Conservation (phyloP, 2,113 vertebrate species). For the Chloebia gouldiae region DNA sequence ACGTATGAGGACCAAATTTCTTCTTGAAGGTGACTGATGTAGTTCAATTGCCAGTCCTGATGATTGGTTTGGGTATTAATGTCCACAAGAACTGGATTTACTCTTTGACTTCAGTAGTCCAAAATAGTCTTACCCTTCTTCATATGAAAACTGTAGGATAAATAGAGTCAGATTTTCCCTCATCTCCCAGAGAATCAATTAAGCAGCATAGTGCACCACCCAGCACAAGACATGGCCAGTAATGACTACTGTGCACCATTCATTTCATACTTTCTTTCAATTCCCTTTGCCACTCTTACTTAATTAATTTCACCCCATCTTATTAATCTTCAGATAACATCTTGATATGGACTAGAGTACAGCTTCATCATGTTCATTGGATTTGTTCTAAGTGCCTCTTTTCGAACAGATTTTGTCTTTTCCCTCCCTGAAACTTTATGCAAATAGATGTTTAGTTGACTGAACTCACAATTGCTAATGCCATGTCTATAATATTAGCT, state of each 20-base stretch:
- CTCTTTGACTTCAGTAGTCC: background rate
- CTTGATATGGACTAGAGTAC: background rate
- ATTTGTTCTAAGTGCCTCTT: background rate
- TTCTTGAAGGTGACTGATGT: background rate
- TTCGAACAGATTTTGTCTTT: background rate
- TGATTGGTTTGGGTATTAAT: background rate
- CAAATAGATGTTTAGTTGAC: background rate
- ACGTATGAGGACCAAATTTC: background rate
- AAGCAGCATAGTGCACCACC: background rate
- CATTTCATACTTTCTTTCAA: background rate
- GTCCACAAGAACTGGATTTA: background rate
- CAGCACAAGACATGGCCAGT: background rate
- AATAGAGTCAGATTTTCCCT: background rate
- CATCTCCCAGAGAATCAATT: background rate
- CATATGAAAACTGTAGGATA: background rate
- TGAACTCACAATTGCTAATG: background rate
- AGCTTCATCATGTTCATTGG: background rate
- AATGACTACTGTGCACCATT: background rate
- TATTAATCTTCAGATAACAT: slow-evolving; percentile 43
- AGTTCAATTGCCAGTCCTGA: background rate
- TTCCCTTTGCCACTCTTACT: slow-evolving; percentile 11
- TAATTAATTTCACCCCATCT: slow-evolving; percentile 1
- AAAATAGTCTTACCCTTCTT: background rate
- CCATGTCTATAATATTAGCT: background rate
- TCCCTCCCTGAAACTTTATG: background rate